These are phyloP conservation scores for Bucco capensis DNA, from an alignment of 2,113 vertebrate species.

Conservation along the genomic window DNA sequence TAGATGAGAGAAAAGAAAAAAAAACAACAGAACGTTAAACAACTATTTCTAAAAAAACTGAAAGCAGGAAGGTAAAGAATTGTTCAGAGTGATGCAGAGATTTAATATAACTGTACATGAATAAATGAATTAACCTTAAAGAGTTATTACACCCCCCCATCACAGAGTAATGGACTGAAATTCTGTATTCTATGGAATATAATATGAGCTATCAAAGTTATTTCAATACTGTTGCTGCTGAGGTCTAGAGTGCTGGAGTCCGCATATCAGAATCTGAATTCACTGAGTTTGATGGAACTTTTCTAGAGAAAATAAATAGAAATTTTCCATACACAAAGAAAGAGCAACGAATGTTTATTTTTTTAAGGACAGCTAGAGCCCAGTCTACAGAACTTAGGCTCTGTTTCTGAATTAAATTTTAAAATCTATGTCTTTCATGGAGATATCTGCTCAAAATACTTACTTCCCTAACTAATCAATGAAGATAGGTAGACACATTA, in stretches of 20 bases:
- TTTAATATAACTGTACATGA: background rate
- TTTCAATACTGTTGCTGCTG: background rate
- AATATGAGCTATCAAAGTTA: background rate
- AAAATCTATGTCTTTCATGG: background rate
- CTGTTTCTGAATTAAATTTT: background rate
- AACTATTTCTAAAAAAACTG: constrained; percentile 1
- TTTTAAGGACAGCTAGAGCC: background rate
- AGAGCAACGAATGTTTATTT: background rate
- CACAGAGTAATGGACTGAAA: background rate
- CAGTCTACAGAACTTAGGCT: background rate
- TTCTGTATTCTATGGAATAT: background rate
- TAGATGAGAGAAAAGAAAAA: background rate
- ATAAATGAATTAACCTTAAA: constrained; percentile 35
- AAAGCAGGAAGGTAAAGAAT: background rate
- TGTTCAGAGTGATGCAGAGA: background rate
- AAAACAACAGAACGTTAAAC: background rate
- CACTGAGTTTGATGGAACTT: background rate
- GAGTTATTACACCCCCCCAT: background rate
- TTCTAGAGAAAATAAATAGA: background rate
- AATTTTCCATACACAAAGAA: background rate
- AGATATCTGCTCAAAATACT: background rate
- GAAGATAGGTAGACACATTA: background rate
- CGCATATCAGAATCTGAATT: background rate
- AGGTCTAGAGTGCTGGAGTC: background rate
- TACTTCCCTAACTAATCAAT: background rate